A percentile compares a stretch with the other conserved stretches of the same genome.
phyloP scores from a whole-genome alignment of 2,888 invertebrate genomes.

The Marasmarcha lunaedactyla region DNA sequence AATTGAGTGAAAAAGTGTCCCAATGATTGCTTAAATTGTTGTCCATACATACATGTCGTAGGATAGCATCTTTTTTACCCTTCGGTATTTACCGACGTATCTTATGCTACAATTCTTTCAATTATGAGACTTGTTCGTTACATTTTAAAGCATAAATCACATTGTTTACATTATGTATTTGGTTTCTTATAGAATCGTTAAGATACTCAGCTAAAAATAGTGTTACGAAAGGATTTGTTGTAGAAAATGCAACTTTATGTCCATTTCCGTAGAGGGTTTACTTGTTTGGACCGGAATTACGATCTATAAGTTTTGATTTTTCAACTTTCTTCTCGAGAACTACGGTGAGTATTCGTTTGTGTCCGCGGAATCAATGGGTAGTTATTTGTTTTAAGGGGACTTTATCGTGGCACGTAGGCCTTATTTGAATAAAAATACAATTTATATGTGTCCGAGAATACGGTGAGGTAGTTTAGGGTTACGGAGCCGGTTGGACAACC shows the following conservation, averaged over 20 bases:
- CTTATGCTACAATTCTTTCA: constrained; percentile 22
- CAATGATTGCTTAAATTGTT: constrained; percentile 44
- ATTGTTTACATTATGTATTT: constrained; percentile 25
- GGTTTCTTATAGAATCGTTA: constrained; percentile 27
- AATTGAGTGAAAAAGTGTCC: constrained; percentile 47
- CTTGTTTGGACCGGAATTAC: constrained; percentile 29
- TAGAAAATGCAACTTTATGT: constrained; percentile 54
- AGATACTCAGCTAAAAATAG: constrained; percentile 32
- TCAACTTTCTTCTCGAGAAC: constrained; percentile 25
- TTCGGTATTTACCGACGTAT: not conserved
- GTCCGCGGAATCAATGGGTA: constrained; percentile 31
- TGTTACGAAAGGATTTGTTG: constrained; percentile 34
- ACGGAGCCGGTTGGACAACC: constrained; percentile 54
- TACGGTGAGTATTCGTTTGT: constrained; percentile 31
- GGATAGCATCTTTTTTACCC: constrained; percentile 24
- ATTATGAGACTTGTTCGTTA: constrained; percentile 32
- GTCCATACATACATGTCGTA: constrained; percentile 30
- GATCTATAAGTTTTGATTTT: constrained; percentile 16
- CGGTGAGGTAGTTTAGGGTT: constrained; percentile 60
- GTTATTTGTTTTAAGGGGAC: constrained; percentile 63
- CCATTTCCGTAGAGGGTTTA: constrained; percentile 46
- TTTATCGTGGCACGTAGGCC: constrained; percentile 62
- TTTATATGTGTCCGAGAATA: constrained; percentile 65
- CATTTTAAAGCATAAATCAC: constrained; percentile 30
- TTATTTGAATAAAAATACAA: constrained; percentile 70